Conservation (phyloP, 2,797 vertebrate species). For the Cryptoblepharus egeriae region DNA sequence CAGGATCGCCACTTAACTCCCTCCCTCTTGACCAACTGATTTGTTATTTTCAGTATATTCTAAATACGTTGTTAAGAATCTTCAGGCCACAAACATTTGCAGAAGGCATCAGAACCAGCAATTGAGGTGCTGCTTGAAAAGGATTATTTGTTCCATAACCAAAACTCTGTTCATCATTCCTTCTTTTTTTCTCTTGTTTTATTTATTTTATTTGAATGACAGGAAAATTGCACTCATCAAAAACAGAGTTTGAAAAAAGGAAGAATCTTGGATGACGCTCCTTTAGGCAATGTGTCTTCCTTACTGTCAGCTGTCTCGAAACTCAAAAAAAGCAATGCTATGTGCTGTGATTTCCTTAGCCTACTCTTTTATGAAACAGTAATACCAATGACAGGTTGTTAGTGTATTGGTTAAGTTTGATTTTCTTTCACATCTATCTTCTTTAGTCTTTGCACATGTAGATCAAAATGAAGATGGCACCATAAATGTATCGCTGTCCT, state of each 20-base stretch:
- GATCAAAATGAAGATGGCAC: not conserved
- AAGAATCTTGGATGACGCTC: not conserved
- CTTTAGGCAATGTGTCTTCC: conserved; percentile 3
- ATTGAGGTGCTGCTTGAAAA: not conserved
- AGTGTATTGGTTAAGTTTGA: not conserved
- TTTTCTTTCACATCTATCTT: not conserved
- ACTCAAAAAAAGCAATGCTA: not conserved
- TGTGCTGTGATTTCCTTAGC: not conserved
- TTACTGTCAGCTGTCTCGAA: conserved; percentile 23
- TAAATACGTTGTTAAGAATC: not conserved
- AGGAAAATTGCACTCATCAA: not conserved
- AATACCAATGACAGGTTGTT: not conserved
- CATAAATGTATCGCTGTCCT: not conserved
- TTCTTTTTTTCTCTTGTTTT: conserved; percentile 7
- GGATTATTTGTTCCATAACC: not conserved
- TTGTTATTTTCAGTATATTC: not conserved
- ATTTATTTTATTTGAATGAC: conserved; percentile 3
- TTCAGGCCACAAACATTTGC: not conserved
- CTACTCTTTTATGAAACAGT: not conserved
- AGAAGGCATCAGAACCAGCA: not conserved
- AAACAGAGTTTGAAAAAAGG: conserved; percentile 1
- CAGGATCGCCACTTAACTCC: too few species aligned
- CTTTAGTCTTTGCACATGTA: not conserved
- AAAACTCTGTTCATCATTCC: not conserved
- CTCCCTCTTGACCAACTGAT: too few species aligned